Percentiles rank a stretch among this genome's conserved stretches.
Evolutionary conservation across 2,888 invertebrate genomes (phyloP).

Genomic region (Aethes cnicana): DNA sequence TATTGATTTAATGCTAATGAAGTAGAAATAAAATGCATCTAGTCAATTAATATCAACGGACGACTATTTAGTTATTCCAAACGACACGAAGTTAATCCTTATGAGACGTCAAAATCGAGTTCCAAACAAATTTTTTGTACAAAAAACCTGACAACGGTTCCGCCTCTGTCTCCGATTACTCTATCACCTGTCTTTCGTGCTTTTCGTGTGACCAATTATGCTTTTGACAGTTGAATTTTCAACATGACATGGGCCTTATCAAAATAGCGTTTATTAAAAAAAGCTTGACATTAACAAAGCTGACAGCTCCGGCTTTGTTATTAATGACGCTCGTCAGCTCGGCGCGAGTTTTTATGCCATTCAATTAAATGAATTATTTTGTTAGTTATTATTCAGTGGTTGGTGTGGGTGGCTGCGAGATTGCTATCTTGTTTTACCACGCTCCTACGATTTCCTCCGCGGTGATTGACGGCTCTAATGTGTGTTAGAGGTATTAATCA

Average conservation of each 20-base stretch:
- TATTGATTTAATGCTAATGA: conserved; percentile 24
- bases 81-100: conserved; percentile 11
- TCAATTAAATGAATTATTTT: conserved; percentile 72
- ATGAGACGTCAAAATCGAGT: conserved; percentile 5
- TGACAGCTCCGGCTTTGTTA: conserved; percentile 80
- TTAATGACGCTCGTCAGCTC: conserved; percentile 67
- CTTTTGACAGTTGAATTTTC: conserved; percentile 82
- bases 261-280: conserved; percentile 82
- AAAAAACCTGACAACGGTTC: conserved; percentile 26
- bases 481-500: conserved; percentile 70
- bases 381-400: conserved; percentile 56
- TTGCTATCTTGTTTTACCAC: conserved; percentile 64
- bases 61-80: conserved; percentile 21
- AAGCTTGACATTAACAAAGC: conserved; percentile 76
- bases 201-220: conserved; percentile 80
- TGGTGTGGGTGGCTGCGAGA: conserved; percentile 64
- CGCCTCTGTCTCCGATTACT: conserved; percentile 55
- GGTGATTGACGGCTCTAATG: conserved; percentile 74
- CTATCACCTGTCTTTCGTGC: conserved; percentile 58
- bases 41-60: conserved; percentile 8
- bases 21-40: conserved; percentile 19
- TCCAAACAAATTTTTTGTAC: neutral
- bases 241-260: conserved; percentile 84
- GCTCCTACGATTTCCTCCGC: conserved; percentile 46
- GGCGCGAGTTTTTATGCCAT: conserved; percentile 59